phyloP scores from a whole-genome alignment of 2,113 vertebrate species.

The Laticauda colubrina region DNA sequence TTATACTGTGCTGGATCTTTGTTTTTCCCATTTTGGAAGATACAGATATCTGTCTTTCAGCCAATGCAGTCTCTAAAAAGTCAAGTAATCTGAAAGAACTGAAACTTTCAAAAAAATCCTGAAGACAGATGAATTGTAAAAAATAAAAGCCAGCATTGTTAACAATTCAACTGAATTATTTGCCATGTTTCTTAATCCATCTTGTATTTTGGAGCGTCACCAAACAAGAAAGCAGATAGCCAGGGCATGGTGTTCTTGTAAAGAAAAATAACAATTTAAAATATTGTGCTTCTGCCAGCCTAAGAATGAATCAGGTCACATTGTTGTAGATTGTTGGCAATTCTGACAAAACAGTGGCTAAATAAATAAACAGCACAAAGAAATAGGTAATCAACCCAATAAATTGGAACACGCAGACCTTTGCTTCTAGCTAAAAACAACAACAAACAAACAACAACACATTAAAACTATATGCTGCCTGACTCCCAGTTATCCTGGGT shows the following conservation, averaged over 20 bases:
- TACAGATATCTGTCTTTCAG: not conserved
- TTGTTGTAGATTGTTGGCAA: not conserved
- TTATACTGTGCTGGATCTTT: not conserved
- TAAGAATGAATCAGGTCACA: not conserved
- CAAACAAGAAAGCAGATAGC: not conserved
- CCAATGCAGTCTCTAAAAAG: not conserved
- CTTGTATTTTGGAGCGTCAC: not conserved
- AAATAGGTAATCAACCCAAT: not conserved
- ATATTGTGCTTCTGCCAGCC: not conserved
- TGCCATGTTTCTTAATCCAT: not conserved
- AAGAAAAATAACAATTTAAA: not conserved
- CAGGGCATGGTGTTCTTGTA: not conserved
- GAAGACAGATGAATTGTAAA: conserved; percentile 2
- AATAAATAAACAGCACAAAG: not conserved
- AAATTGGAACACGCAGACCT: not conserved
- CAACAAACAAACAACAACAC: not conserved
- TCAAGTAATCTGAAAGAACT: not conserved
- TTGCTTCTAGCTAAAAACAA: not conserved
- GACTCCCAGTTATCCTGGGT: not conserved
- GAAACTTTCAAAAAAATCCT: not conserved
- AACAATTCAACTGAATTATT: not conserved
- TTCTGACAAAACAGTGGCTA: not conserved
- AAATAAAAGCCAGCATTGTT: not conserved
- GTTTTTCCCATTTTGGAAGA: not conserved
- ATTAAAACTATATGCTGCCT: not conserved